Base-by-base conservation (phyloP, 2,888 invertebrate genomes). In the Calameuta pallipes region DNA sequence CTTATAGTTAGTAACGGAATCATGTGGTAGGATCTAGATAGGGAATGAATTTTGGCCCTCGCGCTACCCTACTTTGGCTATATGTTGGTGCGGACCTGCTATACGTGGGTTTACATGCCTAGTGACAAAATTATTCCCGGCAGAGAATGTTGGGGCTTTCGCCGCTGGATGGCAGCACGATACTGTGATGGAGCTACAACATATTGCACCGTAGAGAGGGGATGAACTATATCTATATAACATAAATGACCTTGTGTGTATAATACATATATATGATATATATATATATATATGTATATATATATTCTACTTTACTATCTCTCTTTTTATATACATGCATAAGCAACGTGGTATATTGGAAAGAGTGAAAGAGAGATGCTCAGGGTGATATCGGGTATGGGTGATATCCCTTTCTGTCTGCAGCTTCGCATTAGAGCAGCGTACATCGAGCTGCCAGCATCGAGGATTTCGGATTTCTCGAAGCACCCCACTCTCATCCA, bases 161-260 rank as follows among this genome's bases (percentile, higher is more conserved):
- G 77, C 70, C 85, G 75, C 37, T 35, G 81, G 89, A 77, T 84
- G 88, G 90, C 90, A 87, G 88, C 90, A 89, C 84, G 41, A 15
- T 41, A 41, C 41, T 15, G 77, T 78, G 80, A 86, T 85, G 84
- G 84, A 69, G 36, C 68, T 33, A n/a, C 75, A 73, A 30, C 35
- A 41, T 76, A n/a, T 15, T 35, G 77, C n/a, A 15, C n/a, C n/a
- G 41, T 35, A 31, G 35, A 74, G 74, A 75, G 85, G 85, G 30
- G 0, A 70, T 30, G 23, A 11, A 30, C 31, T 41, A 41, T 41
- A 41, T 41, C 6, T 41, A 41, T 41, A 41, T 41, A 41, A 15
- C 15, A 15, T 41, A 41, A 41, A 41, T 6, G 41, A 41, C 15
- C 6, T 41, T 41, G 15, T 41, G 1, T 37, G 9, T 35, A 31